Percentiles rank a stretch among this genome's conserved stretches.
These are phyloP conservation scores for Macrochelys suwanniensis DNA, from an alignment of 2,797 vertebrate species.

Conservation along the genomic window DNA sequence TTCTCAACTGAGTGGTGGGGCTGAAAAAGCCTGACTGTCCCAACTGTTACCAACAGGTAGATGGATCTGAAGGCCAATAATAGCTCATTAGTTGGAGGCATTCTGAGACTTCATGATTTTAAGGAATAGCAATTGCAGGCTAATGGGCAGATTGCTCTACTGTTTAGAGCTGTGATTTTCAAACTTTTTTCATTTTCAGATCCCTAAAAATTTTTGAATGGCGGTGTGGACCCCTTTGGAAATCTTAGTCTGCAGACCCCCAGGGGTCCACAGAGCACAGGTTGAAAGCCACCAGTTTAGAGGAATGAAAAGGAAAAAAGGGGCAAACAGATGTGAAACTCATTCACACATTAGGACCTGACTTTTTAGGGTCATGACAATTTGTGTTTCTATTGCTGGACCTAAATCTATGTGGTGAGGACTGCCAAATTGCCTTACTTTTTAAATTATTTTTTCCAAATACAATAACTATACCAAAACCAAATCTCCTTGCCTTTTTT, in stretches of 20 bases:
- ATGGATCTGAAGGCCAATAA: slow-evolving; percentile 9
- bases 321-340: neutral
- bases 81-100: neutral
- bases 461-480: neutral
- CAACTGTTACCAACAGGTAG: neutral
- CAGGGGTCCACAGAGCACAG: neutral
- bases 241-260: neutral
- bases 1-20: neutral
- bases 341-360: neutral
- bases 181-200: neutral
- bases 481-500: neutral
- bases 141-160: neutral
- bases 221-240: neutral
- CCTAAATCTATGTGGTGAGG: neutral
- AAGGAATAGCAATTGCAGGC: neutral
- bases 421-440: neutral
- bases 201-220: neutral
- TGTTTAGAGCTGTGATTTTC: neutral
- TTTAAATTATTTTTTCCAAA: neutral
- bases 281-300: neutral
- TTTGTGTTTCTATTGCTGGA: neutral
- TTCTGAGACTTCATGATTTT: neutral
- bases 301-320: neutral
- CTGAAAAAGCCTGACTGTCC: neutral
- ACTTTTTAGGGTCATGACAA: neutral